Base-by-base conservation (phyloP, 1,140 invertebrate species). In the Penaeus indicus region DNA sequence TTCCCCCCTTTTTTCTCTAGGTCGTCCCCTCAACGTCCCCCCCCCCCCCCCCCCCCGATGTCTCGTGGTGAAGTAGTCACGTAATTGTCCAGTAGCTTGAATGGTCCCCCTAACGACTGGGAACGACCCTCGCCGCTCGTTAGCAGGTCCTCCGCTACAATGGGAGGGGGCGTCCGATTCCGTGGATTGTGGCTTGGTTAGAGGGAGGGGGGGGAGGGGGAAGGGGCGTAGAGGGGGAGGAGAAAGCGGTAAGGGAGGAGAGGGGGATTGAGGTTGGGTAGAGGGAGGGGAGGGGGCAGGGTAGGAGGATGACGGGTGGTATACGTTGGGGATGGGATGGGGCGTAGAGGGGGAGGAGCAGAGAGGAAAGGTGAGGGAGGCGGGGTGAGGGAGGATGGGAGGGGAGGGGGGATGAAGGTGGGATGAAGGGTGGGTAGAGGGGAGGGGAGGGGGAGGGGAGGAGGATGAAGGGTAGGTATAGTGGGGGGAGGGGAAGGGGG, bases 61-160 rank as follows among this genome's bases (percentile, higher is more conserved):
- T 13, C 47, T 60, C 42, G 21, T 80, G 42, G 19, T 78, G 38
- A 80, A 80, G 78, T 16, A 47, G 25, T n/a, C 47, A 16, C 54
- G 78, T 80, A 80, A 80, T 80, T 80, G 78, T 60, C 47, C 47
- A 80, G 78, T 80, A 60, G 78, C 47, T 60, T 80, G 19, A 80
- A 80, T 80, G 78, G 78, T 60, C 38, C 78, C 78, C 27, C n/a
- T 60, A 80, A 80, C 78, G 78, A 54, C 47, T n/a, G 21, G 21
- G 78, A 80, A 60, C 42, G 47, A 60, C 47, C 78, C 47, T 80
- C 78, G 78, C 78, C 61, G 78, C 78, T 80, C 78, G 78, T 80
- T 80, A 80, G 47, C 13, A 21, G 21, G n/a, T 47, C 78, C 4
- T 2, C 32, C 78, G 25, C 78, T 60, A 80, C 78, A 80, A 60